Evolutionary conservation across 2,888 invertebrate species (phyloP).

Genomic region (Norana najaformis): DNA sequence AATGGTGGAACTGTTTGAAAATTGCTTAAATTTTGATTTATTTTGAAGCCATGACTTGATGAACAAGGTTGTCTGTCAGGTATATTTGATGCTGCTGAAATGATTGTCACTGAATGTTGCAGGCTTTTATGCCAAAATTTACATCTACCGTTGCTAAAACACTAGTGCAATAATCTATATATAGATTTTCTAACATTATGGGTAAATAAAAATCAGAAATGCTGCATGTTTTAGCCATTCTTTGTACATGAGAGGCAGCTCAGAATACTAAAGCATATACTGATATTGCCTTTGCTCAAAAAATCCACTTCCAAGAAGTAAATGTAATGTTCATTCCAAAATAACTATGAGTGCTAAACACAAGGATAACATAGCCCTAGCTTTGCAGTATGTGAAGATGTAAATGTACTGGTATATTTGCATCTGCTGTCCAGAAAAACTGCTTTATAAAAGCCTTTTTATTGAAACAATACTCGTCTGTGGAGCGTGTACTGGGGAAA

Average conservation of each 20-base stretch:
- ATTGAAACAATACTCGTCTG: not conserved
- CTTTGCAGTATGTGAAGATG: not conserved
- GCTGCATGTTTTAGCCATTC: not conserved
- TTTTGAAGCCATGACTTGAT: not conserved
- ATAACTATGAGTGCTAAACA: not conserved
- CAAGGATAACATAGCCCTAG: not conserved
- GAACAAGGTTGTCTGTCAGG: not conserved
- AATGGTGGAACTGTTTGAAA: not conserved
- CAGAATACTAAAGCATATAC: not conserved
- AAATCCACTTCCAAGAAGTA: no score
- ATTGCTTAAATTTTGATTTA: not conserved
- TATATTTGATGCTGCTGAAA: not conserved
- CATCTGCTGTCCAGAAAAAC: not conserved
- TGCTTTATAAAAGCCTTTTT: not conserved
- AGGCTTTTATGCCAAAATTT: not conserved
- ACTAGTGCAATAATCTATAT: not conserved
- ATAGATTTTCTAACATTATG: not conserved
- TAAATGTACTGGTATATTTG: not conserved
- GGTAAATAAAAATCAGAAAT: not conserved
- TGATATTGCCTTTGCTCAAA: not conserved
- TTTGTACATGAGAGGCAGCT: not conserved
- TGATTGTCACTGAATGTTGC: not conserved
- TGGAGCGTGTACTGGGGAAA: not conserved
- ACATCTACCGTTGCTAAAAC: not conserved
- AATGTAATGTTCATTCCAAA: no score